Evolutionary conservation across 2,113 vertebrate genomes (phyloP).

Genomic region (Pelmatolapia mariae): DNA sequence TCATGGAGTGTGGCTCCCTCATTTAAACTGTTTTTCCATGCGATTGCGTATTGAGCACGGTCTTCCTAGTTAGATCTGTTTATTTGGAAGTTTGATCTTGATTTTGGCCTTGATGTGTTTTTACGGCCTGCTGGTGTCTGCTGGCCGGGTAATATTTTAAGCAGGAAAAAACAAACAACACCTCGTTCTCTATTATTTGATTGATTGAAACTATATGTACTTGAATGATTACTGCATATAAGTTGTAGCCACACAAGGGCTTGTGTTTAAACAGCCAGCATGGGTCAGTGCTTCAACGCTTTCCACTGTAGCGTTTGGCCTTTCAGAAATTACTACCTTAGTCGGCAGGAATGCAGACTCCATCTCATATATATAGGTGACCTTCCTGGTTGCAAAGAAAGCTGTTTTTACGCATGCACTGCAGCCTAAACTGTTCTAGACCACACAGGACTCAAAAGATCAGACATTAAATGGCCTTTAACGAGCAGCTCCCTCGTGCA

Average conservation of each 20-base stretch:
- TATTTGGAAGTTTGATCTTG: neutral
- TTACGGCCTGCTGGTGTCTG: neutral
- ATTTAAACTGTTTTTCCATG: neutral
- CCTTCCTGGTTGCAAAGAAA: neutral
- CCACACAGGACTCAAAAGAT: neutral
- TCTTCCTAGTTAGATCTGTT: neutral
- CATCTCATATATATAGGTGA: neutral
- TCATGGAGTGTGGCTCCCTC: neutral
- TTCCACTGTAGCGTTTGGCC: neutral
- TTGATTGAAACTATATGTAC: neutral
- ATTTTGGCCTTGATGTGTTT: neutral
- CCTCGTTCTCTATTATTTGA: neutral
- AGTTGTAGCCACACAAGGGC: neutral
- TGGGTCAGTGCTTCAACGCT: neutral
- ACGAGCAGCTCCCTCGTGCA: neutral
- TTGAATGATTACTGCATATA: neutral
- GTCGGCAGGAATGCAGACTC: neutral
- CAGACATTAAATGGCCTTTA: neutral
- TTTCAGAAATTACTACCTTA: neutral
- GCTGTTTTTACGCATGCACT: neutral
- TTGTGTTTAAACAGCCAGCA: neutral
- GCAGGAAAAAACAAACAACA: neutral
- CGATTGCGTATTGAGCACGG: neutral
- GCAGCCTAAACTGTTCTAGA: neutral
- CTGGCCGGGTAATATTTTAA: neutral